Percentiles rank a stretch among this genome's conserved stretches.
Evolutionary conservation across 2,888 invertebrate genomes (phyloP).

Genomic region (Antheraea assamensis): DNA sequence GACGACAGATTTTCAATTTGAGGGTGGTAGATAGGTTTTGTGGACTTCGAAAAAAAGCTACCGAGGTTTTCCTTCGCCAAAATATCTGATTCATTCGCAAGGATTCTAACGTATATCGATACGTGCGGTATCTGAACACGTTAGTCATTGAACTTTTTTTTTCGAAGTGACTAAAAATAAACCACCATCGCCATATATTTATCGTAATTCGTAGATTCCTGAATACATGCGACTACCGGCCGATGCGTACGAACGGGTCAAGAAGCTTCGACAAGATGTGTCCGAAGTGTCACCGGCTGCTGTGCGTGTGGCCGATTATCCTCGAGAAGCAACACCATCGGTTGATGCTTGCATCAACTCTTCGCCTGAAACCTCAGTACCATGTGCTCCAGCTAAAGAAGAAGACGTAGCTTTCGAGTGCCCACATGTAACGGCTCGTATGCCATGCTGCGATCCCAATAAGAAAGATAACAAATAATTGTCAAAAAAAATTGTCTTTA

Average conservation of each 20-base stretch:
- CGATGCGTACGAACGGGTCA: slow-evolving; percentile 65
- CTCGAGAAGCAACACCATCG: slow-evolving; percentile 42
- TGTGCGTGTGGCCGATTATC: slow-evolving; percentile 48
- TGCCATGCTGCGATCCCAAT: slow-evolving; percentile 62
- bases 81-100: too few species aligned
- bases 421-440: slow-evolving; percentile 53
- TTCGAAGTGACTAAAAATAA: too few species aligned
- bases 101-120: too few species aligned
- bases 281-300: slow-evolving; percentile 70
- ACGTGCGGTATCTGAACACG: too few species aligned
- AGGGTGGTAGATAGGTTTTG: too few species aligned
- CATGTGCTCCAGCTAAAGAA: slow-evolving; percentile 51
- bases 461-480: slow-evolving; percentile 32
- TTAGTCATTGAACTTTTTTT: background rate
- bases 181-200: background rate
- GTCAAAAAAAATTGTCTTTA: background rate
- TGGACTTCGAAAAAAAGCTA: too few species aligned
- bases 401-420: slow-evolving; percentile 73
- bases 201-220: slow-evolving; percentile 49
- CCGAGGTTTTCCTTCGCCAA: too few species aligned
- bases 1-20: too few species aligned
- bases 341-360: slow-evolving; percentile 52
- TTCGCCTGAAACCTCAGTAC: slow-evolving; percentile 43
- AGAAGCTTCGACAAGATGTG: slow-evolving; percentile 59
- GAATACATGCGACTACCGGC: slow-evolving; percentile 66